phyloP scores from a whole-genome alignment of 2,888 invertebrate genomes.

The Prosapia bicincta region DNA sequence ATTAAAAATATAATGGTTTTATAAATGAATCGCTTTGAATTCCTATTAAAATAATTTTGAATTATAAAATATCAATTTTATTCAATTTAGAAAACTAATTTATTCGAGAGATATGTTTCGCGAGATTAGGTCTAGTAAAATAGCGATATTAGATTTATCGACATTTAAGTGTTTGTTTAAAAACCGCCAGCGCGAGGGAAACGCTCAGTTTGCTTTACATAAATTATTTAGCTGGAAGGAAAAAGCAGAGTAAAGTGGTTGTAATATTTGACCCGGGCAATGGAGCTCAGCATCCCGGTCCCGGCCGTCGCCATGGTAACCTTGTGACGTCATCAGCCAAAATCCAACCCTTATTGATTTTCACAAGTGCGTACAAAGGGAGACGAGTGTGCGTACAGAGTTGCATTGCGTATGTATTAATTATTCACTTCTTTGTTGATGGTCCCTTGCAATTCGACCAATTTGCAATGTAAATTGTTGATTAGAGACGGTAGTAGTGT shows the following conservation, averaged over 20 bases:
- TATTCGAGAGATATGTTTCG: too few relatives aligned
- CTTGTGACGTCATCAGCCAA: neutral
- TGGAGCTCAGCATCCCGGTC: neutral
- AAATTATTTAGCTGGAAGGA: neutral
- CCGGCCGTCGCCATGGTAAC: neutral
- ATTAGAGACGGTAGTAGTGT: neutral
- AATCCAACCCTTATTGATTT: constrained; percentile 2
- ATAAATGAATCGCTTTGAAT: too few relatives aligned
- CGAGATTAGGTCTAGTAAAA: too few relatives aligned
- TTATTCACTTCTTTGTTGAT: neutral
- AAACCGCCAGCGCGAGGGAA: neutral
- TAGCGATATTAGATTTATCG: too few relatives aligned
- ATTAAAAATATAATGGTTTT: too few relatives aligned
- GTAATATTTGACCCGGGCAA: neutral
- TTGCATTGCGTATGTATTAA: neutral
- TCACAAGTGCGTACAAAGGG: neutral
- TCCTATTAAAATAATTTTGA: too few relatives aligned
- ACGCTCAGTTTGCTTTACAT: neutral
- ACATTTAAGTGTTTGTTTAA: neutral
- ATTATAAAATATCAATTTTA: too few relatives aligned
- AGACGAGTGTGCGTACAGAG: neutral
- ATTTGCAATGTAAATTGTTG: constrained; percentile 1
- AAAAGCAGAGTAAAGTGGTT: neutral
- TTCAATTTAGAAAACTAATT: too few relatives aligned
- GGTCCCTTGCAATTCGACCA: neutral